Evolutionary conservation across 2,797 vertebrate species (phyloP), one percentile per base, ranked within the genome.

Genomic region (Botia kubotai): DNA sequence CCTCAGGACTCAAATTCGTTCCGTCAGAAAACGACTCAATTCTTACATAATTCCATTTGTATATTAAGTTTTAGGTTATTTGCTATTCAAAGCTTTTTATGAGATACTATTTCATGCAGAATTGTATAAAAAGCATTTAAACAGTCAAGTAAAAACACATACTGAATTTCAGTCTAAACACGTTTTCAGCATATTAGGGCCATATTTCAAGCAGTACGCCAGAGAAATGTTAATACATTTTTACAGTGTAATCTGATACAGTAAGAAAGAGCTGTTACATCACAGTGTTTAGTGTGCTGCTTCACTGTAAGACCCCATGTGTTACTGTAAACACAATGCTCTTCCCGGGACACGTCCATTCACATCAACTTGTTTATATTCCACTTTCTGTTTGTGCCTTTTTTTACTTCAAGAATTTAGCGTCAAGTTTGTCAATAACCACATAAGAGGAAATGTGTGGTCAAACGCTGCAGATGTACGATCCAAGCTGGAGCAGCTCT

Each of bases 401-500:
- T 77, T 39, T 77, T 70, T 70, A 69, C 60, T 60, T 70, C 66
- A 77, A 60, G 66, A 77, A 77, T 77, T 60, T 60, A 70, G 75
- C 53, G 4, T 69, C n/a, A 69, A 60, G 75, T 77, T 77, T 60
- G 66, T 77, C 53, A 70, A 77, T 69, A 77, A 48, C 66, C 75
- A 77, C 75, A 58, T 70, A 69, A 77, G 66, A 77, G 52, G 29
- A 69, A 60, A 46, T 19, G 39, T 69, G 75, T 77, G 75, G 75
- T 67, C 39, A 60, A 60, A 78, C 48, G 65, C 60, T 60, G 39
- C 23, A 50, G 53, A 70, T 60, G 53, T 29, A 48, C 33, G 53
- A 17, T 70, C 53, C 76, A 78, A 78, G 75, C 36, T 77, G 66
- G 52, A 69, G 53, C 19, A 77, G 75, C 26, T 77, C 52, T 77